phyloP scores from a whole-genome alignment of 2,888 invertebrate genomes.

The Marasmarcha lunaedactyla region DNA sequence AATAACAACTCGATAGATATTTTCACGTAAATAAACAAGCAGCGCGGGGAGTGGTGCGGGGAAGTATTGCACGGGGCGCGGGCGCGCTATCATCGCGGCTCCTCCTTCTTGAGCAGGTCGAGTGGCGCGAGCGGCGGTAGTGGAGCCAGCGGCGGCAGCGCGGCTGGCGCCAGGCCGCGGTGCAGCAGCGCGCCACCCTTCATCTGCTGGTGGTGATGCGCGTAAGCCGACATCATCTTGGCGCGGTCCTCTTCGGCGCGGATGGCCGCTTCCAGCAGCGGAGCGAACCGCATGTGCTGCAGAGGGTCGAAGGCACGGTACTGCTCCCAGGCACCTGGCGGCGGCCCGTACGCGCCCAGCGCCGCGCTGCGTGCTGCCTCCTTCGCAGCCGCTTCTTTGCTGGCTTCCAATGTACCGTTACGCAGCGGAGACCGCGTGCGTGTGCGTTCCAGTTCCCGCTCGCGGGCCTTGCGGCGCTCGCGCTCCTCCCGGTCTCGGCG shows the following conservation, averaged over 20 bases:
- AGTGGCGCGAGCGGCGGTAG: conserved; percentile 62
- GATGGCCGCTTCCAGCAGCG: conserved; percentile 82
- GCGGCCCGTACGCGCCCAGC: conserved; percentile 71
- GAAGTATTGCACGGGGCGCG: conserved; percentile 49
- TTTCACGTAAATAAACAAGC: conserved; percentile 68
- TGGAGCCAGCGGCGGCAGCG: conserved; percentile 46
- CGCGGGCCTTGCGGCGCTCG: conserved; percentile 71
- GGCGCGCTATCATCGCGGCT: conserved; percentile 65
- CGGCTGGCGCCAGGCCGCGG: conserved; percentile 43
- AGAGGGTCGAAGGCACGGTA: conserved; percentile 79
- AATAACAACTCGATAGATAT: conserved; percentile 69
- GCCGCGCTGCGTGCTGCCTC: conserved; percentile 56
- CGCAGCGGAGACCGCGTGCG: conserved; percentile 82
- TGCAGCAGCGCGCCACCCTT: conserved; percentile 58
- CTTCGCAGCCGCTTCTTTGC: conserved; percentile 60
- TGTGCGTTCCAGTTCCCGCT: conserved; percentile 71
- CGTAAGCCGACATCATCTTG: conserved; percentile 80
- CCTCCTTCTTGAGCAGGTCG: conserved; percentile 73
- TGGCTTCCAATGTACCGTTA: conserved; percentile 70
- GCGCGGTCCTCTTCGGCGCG: conserved; percentile 84
- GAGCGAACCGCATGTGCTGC: conserved; percentile 78
- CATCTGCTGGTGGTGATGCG: conserved; percentile 67
- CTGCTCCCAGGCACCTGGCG: conserved; percentile 68
- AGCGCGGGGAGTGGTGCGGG: conserved; percentile 43
- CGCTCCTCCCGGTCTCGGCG: conserved; percentile 66